Base-by-base conservation (phyloP, 2,888 invertebrate species). In the Dicranocentrus wangi region DNA sequence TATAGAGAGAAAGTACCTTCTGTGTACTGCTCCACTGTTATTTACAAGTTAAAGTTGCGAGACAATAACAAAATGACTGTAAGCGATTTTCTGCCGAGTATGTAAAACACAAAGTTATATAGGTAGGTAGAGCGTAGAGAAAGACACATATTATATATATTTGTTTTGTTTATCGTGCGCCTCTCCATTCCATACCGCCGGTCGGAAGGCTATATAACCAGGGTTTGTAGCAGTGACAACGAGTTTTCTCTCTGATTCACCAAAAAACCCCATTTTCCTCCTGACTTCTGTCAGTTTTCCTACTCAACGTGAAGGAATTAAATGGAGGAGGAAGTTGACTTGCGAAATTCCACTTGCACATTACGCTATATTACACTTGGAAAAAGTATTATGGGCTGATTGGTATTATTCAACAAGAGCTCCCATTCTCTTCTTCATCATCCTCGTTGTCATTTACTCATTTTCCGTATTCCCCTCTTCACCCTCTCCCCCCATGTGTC, bases 281-380 rank as follows among this genome's bases (percentile, higher is more conserved):
- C n/a, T n/a, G n/a, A n/a, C n/a, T n/a, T n/a, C n/a, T n/a, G n/a
- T n/a, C n/a, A n/a, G n/a, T n/a, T n/a, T n/a, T n/a, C n/a, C n/a
- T n/a, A n/a, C n/a, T n/a, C n/a, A n/a, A n/a, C n/a, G n/a, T n/a
- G n/a, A n/a, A n/a, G 10, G 32, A 55, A 2, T 55, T 55, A 55
- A 55, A 55, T 55, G 55, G 15, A 55, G 55, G 15, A 55, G 55
- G 55, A 55, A 55, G 23, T 55, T 55, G 23, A 55, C 55, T 21
- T 7, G 10, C 13, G 55, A 55, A 55, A 55, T 55, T 55, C 21
- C 55, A 55, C 21, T 19, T 55, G 23, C 23, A 21, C n/a, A 55
- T 21, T 23, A 55, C 23, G 19, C 51, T n/a, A n/a, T 47, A 5
- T n/a, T 47, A 47, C 47, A 17, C 5, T 7, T 7, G 32, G 32